Evolutionary conservation across 1,140 invertebrate species (phyloP).

Genomic region (Drosophila aff.): DNA sequence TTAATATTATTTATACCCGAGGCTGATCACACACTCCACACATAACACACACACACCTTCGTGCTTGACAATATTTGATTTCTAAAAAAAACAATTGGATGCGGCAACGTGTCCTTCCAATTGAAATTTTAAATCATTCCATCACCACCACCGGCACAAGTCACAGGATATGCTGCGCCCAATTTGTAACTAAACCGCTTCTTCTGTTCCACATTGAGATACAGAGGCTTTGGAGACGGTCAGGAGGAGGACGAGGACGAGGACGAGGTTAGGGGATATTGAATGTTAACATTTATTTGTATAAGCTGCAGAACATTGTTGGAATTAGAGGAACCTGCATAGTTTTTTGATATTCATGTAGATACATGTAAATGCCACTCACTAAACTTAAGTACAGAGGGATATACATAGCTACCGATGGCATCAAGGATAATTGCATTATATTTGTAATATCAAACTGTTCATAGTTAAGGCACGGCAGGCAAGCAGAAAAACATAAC

Average conservation of each 20-base stretch:
- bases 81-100: conserved; percentile 29
- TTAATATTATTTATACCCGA: conserved; percentile 20
- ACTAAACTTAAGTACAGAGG: conserved; percentile 49
- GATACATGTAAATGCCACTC: conserved; percentile 67
- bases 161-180: conserved; percentile 47
- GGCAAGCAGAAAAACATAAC: conserved; percentile 26
- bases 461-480: conserved; percentile 75
- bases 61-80: conserved; percentile 81
- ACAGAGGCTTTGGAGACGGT: conserved; percentile 40
- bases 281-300: conserved; percentile 74
- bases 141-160: conserved; percentile 10
- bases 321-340: conserved; percentile 60
- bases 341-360: conserved; percentile 72
- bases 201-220: conserved; percentile 50
- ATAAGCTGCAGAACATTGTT: conserved; percentile 62
- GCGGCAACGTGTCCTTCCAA: not conserved
- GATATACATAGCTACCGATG: conserved; percentile 29
- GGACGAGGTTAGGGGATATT: conserved; percentile 54
- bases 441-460: conserved; percentile 76
- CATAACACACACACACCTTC: conserved; percentile 22
- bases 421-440: conserved; percentile 57
- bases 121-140: conserved; percentile 31
- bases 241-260: conserved; percentile 8
- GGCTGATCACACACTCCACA: conserved; percentile 15
- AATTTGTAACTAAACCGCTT: conserved; percentile 45